Evolutionary conservation across 2,888 invertebrate species (phyloP).

Genomic region (Orthosia gothica): DNA sequence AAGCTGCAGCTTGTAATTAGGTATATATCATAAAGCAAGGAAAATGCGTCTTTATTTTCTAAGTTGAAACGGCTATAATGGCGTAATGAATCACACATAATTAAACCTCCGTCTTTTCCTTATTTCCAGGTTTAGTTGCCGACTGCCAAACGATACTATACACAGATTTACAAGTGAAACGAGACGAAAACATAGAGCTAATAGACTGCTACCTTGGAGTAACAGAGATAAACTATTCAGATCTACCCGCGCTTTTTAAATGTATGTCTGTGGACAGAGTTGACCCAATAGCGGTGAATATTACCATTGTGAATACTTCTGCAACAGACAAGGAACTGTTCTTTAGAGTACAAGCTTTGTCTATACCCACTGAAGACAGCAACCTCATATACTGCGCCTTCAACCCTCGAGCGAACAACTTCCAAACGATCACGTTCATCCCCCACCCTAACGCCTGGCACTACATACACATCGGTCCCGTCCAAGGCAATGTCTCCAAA

Average conservation of each 20-base stretch:
- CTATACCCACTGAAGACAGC: slow-evolving; percentile 89
- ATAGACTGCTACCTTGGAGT: slow-evolving; percentile 81
- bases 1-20: background rate
- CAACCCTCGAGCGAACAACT: slow-evolving; percentile 83
- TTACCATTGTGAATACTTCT: slow-evolving; percentile 83
- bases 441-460: slow-evolving; percentile 92
- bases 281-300: slow-evolving; percentile 82
- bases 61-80: background rate
- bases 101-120: slow-evolving; percentile 32
- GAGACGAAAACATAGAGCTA: slow-evolving; percentile 81
- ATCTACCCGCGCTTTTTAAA: slow-evolving; percentile 85
- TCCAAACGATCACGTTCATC: slow-evolving; percentile 86
- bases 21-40: background rate
- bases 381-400: slow-evolving; percentile 88
- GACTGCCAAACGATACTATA: slow-evolving; percentile 93
- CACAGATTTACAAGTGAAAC: slow-evolving; percentile 92
- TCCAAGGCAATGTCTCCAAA: slow-evolving; percentile 74
- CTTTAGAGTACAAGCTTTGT: slow-evolving; percentile 89
- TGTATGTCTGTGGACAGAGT: slow-evolving; percentile 86
- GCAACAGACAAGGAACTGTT: slow-evolving; percentile 70
- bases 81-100: background rate
- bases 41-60: slow-evolving; percentile 9
- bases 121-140: slow-evolving; percentile 93
- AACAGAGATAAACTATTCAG: slow-evolving; percentile 72
- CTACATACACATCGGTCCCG: slow-evolving; percentile 85